Base-by-base conservation (phyloP, 2,888 invertebrate genomes). In the Thyatira batis region DNA sequence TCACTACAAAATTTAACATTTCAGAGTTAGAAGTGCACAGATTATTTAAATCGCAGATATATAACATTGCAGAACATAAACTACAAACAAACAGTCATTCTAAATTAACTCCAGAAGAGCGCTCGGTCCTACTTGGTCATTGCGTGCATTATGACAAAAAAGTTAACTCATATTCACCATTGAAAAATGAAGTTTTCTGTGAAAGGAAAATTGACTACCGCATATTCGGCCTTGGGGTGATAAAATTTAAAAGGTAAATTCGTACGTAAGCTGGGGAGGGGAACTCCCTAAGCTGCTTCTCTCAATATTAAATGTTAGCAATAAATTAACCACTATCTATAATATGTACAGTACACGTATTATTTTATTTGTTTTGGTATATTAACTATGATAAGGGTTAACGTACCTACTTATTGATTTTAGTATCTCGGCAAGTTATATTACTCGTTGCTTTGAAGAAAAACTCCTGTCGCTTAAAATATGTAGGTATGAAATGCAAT, bases 21-120 rank as follows among this genome's bases (percentile, higher is more conserved):
- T 52, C 71, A 93, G 94, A 94, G 76, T 61, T 90, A 21, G 94
- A 94, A 82, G 67, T 93, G 33, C 88, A 94, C 65, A 82, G 94
- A 62, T 60, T 94, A 51, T 85, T 94, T 50, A 87, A 94, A 68
- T 92, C 92, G 0, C 81, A 91, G 13, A 72, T 83, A 50, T 94
- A 89, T 66, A 94, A 93, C 73, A 78, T 84, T 3, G 78, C 87
- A 4, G 81, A 85, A 60, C 92, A 92, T 58, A 71, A 61, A 25
- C 33, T 64, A 8, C 56, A 67, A n/a, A 63, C 57, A 11, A 61
- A 63, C 60, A 61, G 58, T 49, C 46, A 59, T 10, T 49, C 53
- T 25, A 57, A 59, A 28, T 54, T 75, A 53, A 59, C 62, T 25
- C 39, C 63, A 0, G 56, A 56, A 33, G 76, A 78, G 50, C 60